A percentile compares a stretch with the other conserved stretches of the same genome.
phyloP scores from a whole-genome alignment of 2,888 invertebrate species.

The Phytoseiulus persimilis region DNA sequence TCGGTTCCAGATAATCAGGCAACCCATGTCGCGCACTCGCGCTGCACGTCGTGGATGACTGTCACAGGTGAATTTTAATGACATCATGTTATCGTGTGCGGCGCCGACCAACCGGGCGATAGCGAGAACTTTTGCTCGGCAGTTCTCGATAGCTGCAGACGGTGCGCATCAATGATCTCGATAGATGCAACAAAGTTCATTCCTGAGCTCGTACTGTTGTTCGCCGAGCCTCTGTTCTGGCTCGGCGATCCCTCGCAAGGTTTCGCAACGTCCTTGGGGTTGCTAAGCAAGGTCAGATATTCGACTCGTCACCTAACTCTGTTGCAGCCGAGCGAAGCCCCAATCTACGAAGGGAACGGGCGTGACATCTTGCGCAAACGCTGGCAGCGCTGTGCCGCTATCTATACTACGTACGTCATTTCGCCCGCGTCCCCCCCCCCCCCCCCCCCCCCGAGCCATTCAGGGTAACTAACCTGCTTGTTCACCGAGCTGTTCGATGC shows the following conservation, averaged over 20 bases:
- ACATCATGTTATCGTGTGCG: background rate
- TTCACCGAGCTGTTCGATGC: background rate
- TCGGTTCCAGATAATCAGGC: background rate
- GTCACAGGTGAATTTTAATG: background rate
- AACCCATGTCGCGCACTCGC: background rate
- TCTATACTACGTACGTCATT: background rate
- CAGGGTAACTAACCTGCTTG: background rate
- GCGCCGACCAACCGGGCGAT: background rate
- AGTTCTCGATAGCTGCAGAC: background rate
- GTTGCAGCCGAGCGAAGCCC: background rate
- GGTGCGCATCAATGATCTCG: background rate
- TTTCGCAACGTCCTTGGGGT: background rate
- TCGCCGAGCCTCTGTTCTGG: background rate
- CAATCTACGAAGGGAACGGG: background rate
- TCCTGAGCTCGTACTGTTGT: background rate
- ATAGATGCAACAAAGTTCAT: background rate
- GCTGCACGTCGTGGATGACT: background rate
- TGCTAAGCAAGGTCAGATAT: background rate
- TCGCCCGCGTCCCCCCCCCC: background rate
- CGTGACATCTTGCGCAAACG: background rate
- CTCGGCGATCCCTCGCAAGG: background rate
- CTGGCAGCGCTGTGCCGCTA: background rate
- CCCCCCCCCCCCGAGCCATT: background rate
- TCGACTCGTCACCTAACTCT: background rate
- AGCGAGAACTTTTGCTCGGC: background rate